These are phyloP conservation scores for Bathynomus jamesi DNA, from an alignment of 1,140 invertebrate species.

Conservation along the genomic window DNA sequence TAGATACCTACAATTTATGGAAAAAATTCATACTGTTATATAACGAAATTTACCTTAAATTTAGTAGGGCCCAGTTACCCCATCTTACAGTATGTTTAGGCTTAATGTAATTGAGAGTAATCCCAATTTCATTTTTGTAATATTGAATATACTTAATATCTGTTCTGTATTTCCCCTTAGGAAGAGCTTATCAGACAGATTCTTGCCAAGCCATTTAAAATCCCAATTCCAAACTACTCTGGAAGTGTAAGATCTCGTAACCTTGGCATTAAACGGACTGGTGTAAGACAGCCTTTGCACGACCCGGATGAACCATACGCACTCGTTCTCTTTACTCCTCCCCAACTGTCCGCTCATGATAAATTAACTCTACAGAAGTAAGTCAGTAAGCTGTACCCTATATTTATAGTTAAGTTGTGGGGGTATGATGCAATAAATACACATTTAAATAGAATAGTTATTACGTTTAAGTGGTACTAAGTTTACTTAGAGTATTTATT, in stretches of 20 bases:
- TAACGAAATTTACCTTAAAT: too few species aligned
- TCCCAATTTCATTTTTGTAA: too few species aligned
- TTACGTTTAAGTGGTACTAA: too few species aligned
- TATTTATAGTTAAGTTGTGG: neutral
- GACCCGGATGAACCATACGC: constrained; percentile 92
- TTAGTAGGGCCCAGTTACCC: too few species aligned
- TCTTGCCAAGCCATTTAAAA: constrained; percentile 80
- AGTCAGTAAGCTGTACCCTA: constrained; percentile 2
- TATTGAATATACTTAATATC: too few species aligned
- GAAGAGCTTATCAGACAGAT: constrained; percentile 71
- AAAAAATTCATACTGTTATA: too few species aligned
- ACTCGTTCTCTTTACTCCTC: constrained; percentile 79
- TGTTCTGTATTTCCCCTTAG: constrained; percentile 45
- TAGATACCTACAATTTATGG: too few species aligned
- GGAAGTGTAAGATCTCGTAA: constrained; percentile 55
- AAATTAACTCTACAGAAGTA: constrained; percentile 60
- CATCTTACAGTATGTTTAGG: too few species aligned
- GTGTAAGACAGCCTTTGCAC: constrained; percentile 66
- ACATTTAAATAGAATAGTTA: neutral
- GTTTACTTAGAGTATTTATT: too few species aligned
- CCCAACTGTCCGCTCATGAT: constrained; percentile 71
- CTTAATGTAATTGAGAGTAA: too few species aligned
- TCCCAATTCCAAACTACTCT: constrained; percentile 84
- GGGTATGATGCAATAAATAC: neutral
- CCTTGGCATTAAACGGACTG: constrained; percentile 63